Base-by-base conservation (phyloP, 2,888 invertebrate species). In the Anarsia innoxiella region DNA sequence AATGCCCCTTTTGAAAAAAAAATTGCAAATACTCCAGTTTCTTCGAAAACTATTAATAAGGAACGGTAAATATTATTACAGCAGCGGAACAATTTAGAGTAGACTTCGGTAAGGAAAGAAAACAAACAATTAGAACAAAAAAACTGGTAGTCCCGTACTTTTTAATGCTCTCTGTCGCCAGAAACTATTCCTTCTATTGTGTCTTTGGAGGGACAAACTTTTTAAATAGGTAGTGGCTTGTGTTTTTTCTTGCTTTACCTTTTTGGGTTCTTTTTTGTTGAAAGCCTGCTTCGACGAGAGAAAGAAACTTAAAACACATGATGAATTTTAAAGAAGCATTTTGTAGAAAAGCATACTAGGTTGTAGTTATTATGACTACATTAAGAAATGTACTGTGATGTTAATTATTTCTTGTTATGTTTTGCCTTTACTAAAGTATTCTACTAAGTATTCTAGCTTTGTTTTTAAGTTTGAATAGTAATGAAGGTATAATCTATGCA, bases 241-340 rank as follows among this genome's bases (percentile, higher is more conserved):
- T 60, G 54, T 61, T 70, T 69, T 63, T 62, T 62, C 40, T 49
- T 56, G 53, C 51, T 46, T 51, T 36, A 46, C 49, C 43, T 63
- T 69, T 74, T 64, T 65, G 56, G 49, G 51, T 45, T 52, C 41
- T 56, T 71, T 75, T 73, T 76, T 72, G 64, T 74, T 60, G 48
- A 57, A 75, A 75, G 67, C 69, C 59, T 66, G 69, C 70, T 66
- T 74, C 59, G 57, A 69, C 62, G 60, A 65, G 60, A 68, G 61
- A 61, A 63, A 49, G 55, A 46, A 59, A 53, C 57, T 67, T 64
- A 54, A 48, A 51, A 72, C 74, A 71, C 50, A 77, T 73, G 77
- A 74, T 78, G 80, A 79, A 82, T 83, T 80, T 78, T 72, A 80
- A n/a, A 83, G 71, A 71, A 66, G 69, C 66, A 46, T 56, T 46